Conservation (phyloP, 1,140 invertebrate species). For the Nasonia giraulti region DNA sequence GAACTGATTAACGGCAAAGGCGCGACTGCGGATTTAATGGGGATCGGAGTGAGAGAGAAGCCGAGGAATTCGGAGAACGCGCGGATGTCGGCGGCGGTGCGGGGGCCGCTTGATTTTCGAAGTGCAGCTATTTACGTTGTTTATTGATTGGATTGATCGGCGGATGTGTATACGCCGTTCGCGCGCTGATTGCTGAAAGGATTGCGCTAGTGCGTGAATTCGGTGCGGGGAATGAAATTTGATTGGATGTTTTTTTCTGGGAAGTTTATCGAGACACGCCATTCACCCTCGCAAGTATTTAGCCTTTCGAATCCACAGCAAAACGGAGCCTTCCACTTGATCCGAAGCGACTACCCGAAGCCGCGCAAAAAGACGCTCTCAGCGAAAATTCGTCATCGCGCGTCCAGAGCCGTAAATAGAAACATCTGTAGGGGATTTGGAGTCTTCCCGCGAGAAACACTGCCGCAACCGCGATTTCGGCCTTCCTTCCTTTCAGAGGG, state of each 20-base stretch:
- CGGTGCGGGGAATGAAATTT: neutral
- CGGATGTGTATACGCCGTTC: neutral
- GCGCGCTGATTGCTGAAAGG: neutral
- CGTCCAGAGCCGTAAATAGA: conserved; percentile 16
- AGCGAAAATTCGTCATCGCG: conserved; percentile 5
- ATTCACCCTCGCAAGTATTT: no score
- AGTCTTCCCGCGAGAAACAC: conserved; percentile 1
- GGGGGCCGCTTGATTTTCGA: neutral
- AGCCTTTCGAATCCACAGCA: no score
- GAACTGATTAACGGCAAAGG: neutral
- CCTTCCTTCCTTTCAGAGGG: conserved; percentile 21
- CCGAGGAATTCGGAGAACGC: conserved; percentile 9
- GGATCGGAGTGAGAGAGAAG: neutral
- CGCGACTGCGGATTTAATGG: neutral
- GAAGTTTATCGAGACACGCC: no score
- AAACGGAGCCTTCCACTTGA: neutral
- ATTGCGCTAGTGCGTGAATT: neutral
- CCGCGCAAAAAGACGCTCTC: neutral
- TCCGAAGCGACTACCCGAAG: neutral
- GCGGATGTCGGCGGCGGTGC: neutral
- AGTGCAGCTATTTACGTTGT: conserved; percentile 4
- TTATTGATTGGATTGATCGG: conserved; percentile 7
- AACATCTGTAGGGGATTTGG: conserved; percentile 44
- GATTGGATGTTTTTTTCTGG: neutral
- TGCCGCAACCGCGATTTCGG: conserved; percentile 6